These are phyloP conservation scores for Phylloscopus trochiloides DNA, from an alignment of 2,113 vertebrate genomes.

Conservation along the genomic window DNA sequence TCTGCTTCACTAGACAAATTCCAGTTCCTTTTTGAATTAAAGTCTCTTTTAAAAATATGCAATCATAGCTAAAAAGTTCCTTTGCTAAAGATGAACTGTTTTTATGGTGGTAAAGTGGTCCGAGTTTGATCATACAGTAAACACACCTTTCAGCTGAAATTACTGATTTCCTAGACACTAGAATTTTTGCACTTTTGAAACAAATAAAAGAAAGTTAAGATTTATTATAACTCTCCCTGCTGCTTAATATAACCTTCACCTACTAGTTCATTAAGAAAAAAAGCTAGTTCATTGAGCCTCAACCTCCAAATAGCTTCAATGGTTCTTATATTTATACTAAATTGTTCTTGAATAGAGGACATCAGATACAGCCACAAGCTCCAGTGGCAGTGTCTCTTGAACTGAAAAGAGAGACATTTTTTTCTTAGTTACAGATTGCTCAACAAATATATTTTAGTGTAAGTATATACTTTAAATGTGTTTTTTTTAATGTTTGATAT, in stretches of 20 bases:
- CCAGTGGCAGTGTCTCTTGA: not conserved
- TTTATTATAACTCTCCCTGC: not conserved
- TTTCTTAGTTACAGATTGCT: not conserved
- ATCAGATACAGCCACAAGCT: not conserved
- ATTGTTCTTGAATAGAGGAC: not conserved
- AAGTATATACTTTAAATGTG: not conserved
- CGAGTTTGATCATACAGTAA: not conserved
- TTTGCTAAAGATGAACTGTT: not conserved
- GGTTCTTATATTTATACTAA: not conserved
- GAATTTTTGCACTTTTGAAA: not conserved
- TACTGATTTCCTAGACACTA: not conserved
- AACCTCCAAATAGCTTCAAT: not conserved
- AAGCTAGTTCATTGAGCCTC: not conserved
- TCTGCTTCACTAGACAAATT: not conserved
- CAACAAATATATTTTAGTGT: not conserved
- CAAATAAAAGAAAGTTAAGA: not conserved
- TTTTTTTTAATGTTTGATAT: fast-evolving
- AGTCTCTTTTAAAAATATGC: not conserved
- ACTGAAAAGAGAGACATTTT: not conserved
- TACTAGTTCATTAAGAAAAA: not conserved
- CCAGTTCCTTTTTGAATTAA: not conserved
- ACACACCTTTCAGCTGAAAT: not conserved
- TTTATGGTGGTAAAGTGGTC: not conserved
- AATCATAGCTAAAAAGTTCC: not conserved
- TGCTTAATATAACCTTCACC: not conserved